These are phyloP conservation scores for Thymelicus sylvestris DNA, from an alignment of 2,888 invertebrate species.

Conservation along the genomic window DNA sequence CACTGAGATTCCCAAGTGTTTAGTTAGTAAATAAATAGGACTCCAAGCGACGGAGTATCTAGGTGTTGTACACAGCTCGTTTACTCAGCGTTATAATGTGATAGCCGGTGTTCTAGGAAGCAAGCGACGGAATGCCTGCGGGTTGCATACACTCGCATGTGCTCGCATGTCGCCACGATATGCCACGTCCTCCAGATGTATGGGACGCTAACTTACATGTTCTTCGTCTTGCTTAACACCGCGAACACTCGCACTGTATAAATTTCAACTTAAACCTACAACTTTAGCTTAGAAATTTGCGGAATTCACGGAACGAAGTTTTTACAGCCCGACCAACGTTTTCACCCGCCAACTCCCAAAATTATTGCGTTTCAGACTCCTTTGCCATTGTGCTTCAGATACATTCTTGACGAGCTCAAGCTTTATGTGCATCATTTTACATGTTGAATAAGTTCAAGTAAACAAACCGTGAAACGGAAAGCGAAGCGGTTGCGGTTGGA, in stretches of 20 bases:
- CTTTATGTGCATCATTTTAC: constrained; percentile 52
- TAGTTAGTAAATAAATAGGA: constrained; percentile 27
- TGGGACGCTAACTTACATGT: constrained; percentile 69
- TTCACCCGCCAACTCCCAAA: constrained; percentile 67
- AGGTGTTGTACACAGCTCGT: constrained; percentile 37
- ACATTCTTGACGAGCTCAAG: constrained; percentile 58
- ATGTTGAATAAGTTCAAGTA: constrained; percentile 38
- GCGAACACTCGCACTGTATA: constrained; percentile 70
- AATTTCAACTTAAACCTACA: constrained; percentile 76
- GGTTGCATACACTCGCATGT: constrained; percentile 58
- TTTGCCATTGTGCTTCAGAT: constrained; percentile 39
- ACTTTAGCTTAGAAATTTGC: constrained; percentile 71
- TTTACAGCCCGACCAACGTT: constrained; percentile 68
- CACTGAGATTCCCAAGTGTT: constrained; percentile 32
- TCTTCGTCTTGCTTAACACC: constrained; percentile 72
- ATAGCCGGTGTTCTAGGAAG: constrained; percentile 42
- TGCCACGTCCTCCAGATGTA: constrained; percentile 75
- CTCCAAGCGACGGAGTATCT: constrained; percentile 8
- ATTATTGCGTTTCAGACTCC: constrained; percentile 67
- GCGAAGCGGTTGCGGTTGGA: constrained; percentile 53
- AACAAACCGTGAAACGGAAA: constrained; percentile 34
- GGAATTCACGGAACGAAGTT: constrained; percentile 71
- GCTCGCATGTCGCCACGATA: constrained; percentile 62
- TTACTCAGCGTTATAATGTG: constrained; percentile 46
- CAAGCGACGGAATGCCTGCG: constrained; percentile 44